These are phyloP conservation scores for Lampris incognitus DNA, from an alignment of 2,113 vertebrate genomes.

Conservation along the genomic window DNA sequence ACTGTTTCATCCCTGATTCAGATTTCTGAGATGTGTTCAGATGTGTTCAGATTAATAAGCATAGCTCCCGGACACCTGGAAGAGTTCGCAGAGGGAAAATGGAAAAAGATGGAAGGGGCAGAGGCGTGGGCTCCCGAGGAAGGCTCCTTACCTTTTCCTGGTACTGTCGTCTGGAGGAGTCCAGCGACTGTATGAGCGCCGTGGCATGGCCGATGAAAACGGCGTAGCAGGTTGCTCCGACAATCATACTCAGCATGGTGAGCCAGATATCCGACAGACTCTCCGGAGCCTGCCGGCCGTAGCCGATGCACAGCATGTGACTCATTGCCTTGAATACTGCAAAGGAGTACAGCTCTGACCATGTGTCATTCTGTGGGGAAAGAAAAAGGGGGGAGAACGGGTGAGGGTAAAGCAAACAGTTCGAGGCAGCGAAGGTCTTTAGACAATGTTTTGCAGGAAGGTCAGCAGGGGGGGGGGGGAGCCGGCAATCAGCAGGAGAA, in stretches of 20 bases:
- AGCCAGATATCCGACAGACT: constrained; percentile 98
- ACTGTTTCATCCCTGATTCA: too few species aligned
- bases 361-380: constrained; percentile 91
- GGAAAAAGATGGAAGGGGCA: constrained; percentile 4
- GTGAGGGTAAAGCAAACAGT: constrained; percentile 8
- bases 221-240: constrained; percentile 95
- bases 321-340: constrained; percentile 99
- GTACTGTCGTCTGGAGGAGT: constrained; percentile 93
- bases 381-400: constrained; percentile 10
- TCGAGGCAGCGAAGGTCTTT: constrained; percentile 27
- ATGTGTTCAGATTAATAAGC: not conserved
- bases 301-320: constrained; percentile 98
- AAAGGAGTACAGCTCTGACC: constrained; percentile 97
- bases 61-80: not conserved
- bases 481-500: constrained; percentile 22
- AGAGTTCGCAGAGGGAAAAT: constrained; percentile 1
- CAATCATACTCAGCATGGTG: constrained; percentile 99
- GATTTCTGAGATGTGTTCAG: not conserved
- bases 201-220: constrained; percentile 95
- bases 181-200: constrained; percentile 93
- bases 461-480: constrained; percentile 7
- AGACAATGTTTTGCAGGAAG: constrained; percentile 17
- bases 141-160: constrained; percentile 90
- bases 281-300: constrained; percentile 94
- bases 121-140: constrained; percentile 12